Conservation (phyloP, 2,888 invertebrate species). For the Patella caerulea region DNA sequence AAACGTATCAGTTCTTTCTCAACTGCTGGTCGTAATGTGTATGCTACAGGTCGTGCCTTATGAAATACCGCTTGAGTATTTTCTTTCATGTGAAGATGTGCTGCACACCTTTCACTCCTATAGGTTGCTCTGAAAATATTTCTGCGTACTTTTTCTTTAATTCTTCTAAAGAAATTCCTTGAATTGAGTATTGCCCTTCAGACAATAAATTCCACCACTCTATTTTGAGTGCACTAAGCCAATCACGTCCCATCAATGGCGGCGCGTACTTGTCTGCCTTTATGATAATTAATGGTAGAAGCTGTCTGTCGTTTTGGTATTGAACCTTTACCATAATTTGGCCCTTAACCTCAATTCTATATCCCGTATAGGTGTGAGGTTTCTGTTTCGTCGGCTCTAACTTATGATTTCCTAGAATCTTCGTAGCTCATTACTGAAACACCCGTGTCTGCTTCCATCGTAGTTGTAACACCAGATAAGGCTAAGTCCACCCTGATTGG, state of each 20-base stretch:
- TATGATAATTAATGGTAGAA: too few relatives aligned
- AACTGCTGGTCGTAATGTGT: background rate
- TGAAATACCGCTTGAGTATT: constrained; percentile 16
- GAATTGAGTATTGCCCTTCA: background rate
- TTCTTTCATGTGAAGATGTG: background rate
- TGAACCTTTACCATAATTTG: background rate
- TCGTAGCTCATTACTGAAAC: background rate
- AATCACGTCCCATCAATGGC: background rate
- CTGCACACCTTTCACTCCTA: background rate
- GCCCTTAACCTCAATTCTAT: background rate
- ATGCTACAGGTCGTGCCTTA: constrained; percentile 21
- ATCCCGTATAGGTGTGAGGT: background rate
- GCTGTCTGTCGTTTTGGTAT: background rate
- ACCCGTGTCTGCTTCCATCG: too few relatives aligned
- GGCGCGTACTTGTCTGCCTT: background rate
- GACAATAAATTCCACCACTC: background rate
- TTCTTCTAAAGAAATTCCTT: background rate
- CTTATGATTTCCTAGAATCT: background rate
- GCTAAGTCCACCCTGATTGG: too few relatives aligned
- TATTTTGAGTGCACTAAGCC: background rate
- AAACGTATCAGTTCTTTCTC: constrained; percentile 13
- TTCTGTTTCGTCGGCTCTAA: background rate
- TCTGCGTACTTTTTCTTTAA: background rate
- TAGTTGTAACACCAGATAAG: too few relatives aligned
- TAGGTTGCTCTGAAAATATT: background rate